These are phyloP conservation scores for Lasioglossum albipes DNA, from an alignment of 1,140 invertebrate species.

Conservation along the genomic window DNA sequence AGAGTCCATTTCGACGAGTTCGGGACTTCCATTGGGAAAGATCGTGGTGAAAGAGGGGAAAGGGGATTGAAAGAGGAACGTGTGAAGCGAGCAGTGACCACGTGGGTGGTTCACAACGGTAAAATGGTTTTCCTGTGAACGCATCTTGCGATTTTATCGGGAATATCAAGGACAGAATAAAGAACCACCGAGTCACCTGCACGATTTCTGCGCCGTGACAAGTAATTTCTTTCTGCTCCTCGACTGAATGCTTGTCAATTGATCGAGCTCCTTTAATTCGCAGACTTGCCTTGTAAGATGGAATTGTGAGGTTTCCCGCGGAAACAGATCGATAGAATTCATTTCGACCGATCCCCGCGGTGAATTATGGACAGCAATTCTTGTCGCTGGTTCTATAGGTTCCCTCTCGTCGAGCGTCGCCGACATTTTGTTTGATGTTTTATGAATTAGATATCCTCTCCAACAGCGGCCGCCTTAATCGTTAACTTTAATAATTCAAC, in stretches of 20 bases:
- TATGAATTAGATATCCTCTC: too few species aligned
- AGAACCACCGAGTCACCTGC: not conserved
- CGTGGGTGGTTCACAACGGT: not conserved
- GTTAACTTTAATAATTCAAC: too few species aligned
- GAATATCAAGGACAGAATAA: not conserved
- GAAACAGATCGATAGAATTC: conserved; percentile 4
- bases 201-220: conserved; percentile 13
- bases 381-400: too few species aligned
- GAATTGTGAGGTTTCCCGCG: not conserved
- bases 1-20: too few species aligned
- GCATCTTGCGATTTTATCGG: conserved; percentile 10
- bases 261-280: conserved; percentile 27
- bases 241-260: conserved; percentile 15
- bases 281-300: not conserved
- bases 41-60: not conserved
- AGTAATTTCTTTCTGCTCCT: conserved; percentile 23
- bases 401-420: too few species aligned
- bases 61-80: not conserved
- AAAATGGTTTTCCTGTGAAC: conserved; percentile 7
- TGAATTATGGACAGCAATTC: not conserved
- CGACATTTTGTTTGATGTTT: too few species aligned
- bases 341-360: not conserved
- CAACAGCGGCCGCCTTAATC: too few species aligned
- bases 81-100: not conserved
- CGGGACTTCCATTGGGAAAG: too few species aligned